Evolutionary conservation across 2,888 invertebrate species (phyloP).

Genomic region (Xestia rhomboidea): DNA sequence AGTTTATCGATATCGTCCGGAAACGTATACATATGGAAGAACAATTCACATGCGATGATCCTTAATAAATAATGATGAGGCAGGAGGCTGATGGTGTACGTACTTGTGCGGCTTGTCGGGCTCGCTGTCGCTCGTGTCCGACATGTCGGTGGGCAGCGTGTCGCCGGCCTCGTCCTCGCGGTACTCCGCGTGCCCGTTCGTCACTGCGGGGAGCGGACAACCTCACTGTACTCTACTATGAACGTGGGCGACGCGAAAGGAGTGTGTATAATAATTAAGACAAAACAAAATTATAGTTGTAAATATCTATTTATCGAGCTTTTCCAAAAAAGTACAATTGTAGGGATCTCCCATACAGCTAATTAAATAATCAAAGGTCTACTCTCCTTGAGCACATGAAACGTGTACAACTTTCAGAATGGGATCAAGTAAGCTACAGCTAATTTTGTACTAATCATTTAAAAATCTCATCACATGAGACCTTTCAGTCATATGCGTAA

Average conservation of each 20-base stretch:
- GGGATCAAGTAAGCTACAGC: neutral
- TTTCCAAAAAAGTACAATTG: neutral
- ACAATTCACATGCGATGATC: neutral
- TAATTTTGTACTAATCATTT: neutral
- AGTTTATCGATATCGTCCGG: too few relatives aligned
- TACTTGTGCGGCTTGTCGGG: slow-evolving; percentile 92
- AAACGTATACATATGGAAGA: too few relatives aligned
- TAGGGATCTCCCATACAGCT: neutral
- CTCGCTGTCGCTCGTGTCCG: slow-evolving; percentile 95
- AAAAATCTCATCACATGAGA: neutral
- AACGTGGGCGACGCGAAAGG: neutral
- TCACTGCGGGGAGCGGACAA: slow-evolving; percentile 71
- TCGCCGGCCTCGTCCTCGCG: slow-evolving; percentile 81
- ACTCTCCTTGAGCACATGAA: neutral
- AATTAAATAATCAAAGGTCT: neutral
- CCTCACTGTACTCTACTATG: neutral
- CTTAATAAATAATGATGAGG: neutral
- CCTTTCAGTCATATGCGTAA: neutral
- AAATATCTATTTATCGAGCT: neutral
- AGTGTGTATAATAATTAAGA: neutral
- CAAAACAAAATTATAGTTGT: neutral
- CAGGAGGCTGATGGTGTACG: slow-evolving; percentile 39
- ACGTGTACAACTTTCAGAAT: neutral
- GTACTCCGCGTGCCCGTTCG: slow-evolving; percentile 80
- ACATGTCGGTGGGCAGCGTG: slow-evolving; percentile 93